A percentile compares a stretch with the other conserved stretches of the same genome.
Evolutionary conservation across 2,797 vertebrate genomes (phyloP).

Genomic region (Clarias fuscus): DNA sequence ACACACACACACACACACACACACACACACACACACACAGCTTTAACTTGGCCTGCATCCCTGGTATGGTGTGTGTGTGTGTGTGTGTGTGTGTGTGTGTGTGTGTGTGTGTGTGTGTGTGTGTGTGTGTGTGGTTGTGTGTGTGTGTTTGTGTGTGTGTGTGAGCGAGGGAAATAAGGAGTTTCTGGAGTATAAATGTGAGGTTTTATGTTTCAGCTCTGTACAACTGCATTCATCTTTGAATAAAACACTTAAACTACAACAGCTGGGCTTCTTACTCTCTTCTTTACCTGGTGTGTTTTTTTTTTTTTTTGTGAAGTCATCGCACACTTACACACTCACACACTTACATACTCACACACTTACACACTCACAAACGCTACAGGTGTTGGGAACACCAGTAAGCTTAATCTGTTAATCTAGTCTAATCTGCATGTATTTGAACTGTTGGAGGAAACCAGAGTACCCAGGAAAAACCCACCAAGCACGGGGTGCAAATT

Average conservation of each 20-base stretch:
- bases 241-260: conserved; percentile 77
- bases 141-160: not conserved
- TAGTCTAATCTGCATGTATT: too few relatives aligned
- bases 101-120: not conserved
- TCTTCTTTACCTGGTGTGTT: too few relatives aligned
- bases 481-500: too few relatives aligned
- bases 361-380: too few relatives aligned
- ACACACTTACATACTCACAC: too few relatives aligned
- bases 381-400: too few relatives aligned
- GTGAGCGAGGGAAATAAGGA: not conserved
- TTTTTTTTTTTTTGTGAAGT: too few relatives aligned
- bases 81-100: not conserved
- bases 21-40: not conserved
- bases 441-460: too few relatives aligned
- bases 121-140: not conserved
- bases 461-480: too few relatives aligned
- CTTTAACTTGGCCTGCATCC: not conserved
- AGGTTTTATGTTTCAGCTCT: conserved; percentile 51
- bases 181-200: not conserved
- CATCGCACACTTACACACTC: too few relatives aligned
- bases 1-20: too few relatives aligned
- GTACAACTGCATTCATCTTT: conserved; percentile 81
- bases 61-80: not conserved
- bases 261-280: not conserved
- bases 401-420: too few relatives aligned